Evolutionary conservation across 2,797 vertebrate genomes (phyloP), one percentile per base, ranked within the genome.

Genomic region (Columba guinea): DNA sequence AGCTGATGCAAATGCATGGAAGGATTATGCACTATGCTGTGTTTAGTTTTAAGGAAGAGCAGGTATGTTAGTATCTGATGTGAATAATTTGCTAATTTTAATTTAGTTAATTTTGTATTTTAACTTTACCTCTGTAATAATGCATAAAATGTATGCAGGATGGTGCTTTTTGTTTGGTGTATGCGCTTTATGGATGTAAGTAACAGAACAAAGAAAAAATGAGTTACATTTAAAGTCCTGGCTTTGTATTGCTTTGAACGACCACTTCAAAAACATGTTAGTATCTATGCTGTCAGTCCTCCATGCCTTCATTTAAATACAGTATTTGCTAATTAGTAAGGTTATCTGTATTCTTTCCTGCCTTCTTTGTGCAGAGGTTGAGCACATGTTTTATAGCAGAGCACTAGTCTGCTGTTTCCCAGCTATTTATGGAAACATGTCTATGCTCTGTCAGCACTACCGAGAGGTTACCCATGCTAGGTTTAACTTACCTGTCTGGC

Each of bases 1-100:
- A 65, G 39, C 52, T 52, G 11, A 65, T 37, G 6, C 3, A 30
- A 35, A 71, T 48, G 8, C 5, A 8, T 7, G 35, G 21, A 13
- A 37, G 10, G 7, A 6, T 3, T 2, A 16, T 6, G 6, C 0
- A 0, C 7, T 35, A 0, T 3, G 13, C 52, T 55, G 32, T 1
- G 9, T 15, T 53, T 17, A 8, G 21, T 7, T 22, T 7, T 24
- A 4, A 23, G 46, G 23, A 37, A 7, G 5, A 35, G 4, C 8
- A 34, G 81, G 18, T 80, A 5, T 23, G 37, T 20, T 19, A 20
- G 6, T 4, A 1, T 34, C 39, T 70, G 28, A 10, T 27, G 3
- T 9, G 37, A 56, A 7, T 26, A 14, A 19, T n/a, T n/a, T 30
- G 76, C 8, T 1, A 28, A 2, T 49, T 78, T 59, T 35, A 5